Base-by-base conservation (phyloP, 2,797 vertebrate species). In the Catharus ustulatus region DNA sequence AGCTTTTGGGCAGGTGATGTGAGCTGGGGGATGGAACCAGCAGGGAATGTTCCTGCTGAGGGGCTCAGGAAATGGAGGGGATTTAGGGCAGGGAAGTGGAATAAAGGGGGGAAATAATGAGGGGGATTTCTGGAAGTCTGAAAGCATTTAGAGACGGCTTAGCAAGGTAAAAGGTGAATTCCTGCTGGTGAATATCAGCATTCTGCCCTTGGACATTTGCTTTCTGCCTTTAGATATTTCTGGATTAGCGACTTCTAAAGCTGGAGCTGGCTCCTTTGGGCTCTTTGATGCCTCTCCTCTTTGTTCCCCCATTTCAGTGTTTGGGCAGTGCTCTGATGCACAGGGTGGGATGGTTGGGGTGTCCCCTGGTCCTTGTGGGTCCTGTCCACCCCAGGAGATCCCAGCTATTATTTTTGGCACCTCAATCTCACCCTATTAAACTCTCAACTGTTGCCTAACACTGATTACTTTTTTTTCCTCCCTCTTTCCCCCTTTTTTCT, bases 361-460 rank as follows among this genome's bases (percentile, higher is more conserved):
- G 52, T 52, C 61, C 32, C 18, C 27, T 36, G 27, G 4, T 29
- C 42, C 55, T 34, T 11, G 17, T 18, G 46, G 34, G 13, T 48
- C 62, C 34, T 32, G 38, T 32, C 48, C 52, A 15, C 5, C 62
- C 45, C 51, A 58, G 49, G 27, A n/a, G 36, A 57, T 5, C 23
- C 18, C 63, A 27, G 9, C 1, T 38, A 1, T 2, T 13, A 34
- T 45, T 90, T 74, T 64, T 43, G 40, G 32, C 66, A 2, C 43
- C 20, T 49, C 58, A 58, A 2, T 69, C 55, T 95, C 48, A 9
- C 24, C 71, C 91, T 87, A 54, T 87, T 93, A 82, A 95, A 78
- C 73, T 82, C 46, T 49, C 34, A 54, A 32, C 36, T 58, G 15
- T 66, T 96, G 73, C 80, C 83, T 61, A 67, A 18, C 9, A 4